These are phyloP conservation scores for Acipenser ruthenus DNA, from an alignment of 2,797 vertebrate genomes.

Conservation along the genomic window DNA sequence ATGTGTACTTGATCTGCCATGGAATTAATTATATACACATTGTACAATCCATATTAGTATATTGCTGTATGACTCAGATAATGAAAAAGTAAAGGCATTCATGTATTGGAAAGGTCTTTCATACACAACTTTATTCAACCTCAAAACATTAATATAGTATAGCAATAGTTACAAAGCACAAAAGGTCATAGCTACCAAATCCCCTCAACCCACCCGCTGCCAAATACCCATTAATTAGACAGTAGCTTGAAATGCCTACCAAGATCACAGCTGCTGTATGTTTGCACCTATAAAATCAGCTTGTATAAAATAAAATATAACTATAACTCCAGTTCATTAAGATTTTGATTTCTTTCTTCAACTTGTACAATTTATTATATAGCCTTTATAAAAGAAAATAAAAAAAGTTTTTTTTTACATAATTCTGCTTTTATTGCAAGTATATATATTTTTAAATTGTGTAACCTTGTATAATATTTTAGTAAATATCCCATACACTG, in stretches of 20 bases:
- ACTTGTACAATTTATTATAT: conserved; percentile 53
- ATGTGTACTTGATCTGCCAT: too few relatives aligned
- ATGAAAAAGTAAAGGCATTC: conserved; percentile 55
- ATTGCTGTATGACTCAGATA: conserved; percentile 17
- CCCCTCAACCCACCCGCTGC: conserved; percentile 24
- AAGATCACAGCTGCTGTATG: conserved; percentile 38
- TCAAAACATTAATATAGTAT: conserved; percentile 66
- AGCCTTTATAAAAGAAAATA: conserved; percentile 13
- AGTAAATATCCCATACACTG: too few relatives aligned
- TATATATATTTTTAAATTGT: too few relatives aligned
- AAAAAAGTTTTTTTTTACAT: too few relatives aligned
- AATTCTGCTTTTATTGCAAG: too few relatives aligned
- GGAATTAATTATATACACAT: too few relatives aligned
- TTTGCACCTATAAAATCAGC: conserved; percentile 36
- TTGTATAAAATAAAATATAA: conserved; percentile 42
- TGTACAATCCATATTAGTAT: too few relatives aligned
- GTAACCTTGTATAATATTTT: too few relatives aligned
- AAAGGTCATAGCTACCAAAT: conserved; percentile 40
- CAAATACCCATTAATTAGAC: conserved; percentile 34
- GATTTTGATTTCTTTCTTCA: conserved; percentile 33
- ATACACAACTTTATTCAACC: conserved; percentile 66
- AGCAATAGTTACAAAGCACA: conserved; percentile 41
- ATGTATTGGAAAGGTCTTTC: conserved; percentile 56
- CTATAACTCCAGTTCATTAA: conserved; percentile 56
- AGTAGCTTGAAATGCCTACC: conserved; percentile 38